phyloP scores from a whole-genome alignment of 2,888 invertebrate species.

The Xylophagus ater region DNA sequence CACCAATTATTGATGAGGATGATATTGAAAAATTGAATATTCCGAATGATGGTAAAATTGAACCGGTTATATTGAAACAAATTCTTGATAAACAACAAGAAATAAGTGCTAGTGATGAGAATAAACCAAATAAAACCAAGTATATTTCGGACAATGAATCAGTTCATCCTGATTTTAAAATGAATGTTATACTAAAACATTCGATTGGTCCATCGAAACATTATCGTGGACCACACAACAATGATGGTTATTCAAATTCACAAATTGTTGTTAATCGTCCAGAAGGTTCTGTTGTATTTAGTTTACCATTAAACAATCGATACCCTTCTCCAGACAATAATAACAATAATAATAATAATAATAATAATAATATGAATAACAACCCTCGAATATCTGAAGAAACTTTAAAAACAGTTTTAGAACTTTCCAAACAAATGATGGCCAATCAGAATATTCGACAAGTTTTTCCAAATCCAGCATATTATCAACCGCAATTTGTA shows the following conservation, averaged over 20 bases:
- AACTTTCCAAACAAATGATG: slow-evolving; percentile 38
- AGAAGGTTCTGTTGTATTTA: slow-evolving; percentile 35
- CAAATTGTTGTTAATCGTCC: slow-evolving; percentile 39
- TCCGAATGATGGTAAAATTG: slow-evolving; percentile 18
- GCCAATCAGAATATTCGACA: slow-evolving; percentile 34
- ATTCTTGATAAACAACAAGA: slow-evolving; percentile 18
- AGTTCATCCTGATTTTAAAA: slow-evolving; percentile 12
- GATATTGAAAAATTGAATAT: slow-evolving; percentile 12
- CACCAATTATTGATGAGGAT: slow-evolving; percentile 25
- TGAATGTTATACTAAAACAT: slow-evolving; percentile 28
- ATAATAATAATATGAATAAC: slow-evolving; percentile 19
- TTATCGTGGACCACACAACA: slow-evolving; percentile 13
- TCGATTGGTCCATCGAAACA: slow-evolving; percentile 21
- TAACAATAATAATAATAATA: not conserved
- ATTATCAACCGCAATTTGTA: slow-evolving; percentile 29
- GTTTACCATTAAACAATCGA: slow-evolving; percentile 21
- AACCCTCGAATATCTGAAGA: slow-evolving; percentile 37
- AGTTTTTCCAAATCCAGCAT: slow-evolving; percentile 24
- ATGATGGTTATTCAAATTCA: slow-evolving; percentile 30
- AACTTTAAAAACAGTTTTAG: slow-evolving; percentile 36
- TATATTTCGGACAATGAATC: not conserved
- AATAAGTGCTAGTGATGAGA: slow-evolving; percentile 2
- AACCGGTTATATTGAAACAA: slow-evolving; percentile 16
- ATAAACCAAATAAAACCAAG: not conserved
- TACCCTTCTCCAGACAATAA: slow-evolving; percentile 15